These are phyloP conservation scores for Drosophila birchii DNA, from an alignment of 2,888 invertebrate species.

Conservation along the genomic window DNA sequence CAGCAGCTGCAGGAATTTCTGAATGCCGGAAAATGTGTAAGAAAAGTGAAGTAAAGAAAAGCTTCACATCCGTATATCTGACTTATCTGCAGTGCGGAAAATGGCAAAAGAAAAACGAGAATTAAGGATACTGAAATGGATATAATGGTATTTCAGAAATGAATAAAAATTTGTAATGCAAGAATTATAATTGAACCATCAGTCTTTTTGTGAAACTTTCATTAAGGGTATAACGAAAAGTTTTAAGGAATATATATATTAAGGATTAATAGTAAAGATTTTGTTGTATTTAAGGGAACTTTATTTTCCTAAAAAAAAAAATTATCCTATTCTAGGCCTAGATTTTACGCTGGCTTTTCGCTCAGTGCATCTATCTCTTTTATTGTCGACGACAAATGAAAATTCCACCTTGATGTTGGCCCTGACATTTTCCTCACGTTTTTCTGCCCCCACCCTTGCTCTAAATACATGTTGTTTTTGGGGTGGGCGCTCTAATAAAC, in stretches of 20 bases:
- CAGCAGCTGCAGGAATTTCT: slow-evolving; percentile 31
- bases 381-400: slow-evolving; percentile 78
- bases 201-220: not conserved
- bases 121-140: slow-evolving; percentile 1
- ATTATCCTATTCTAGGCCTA: not conserved
- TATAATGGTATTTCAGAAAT: not conserved
- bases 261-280: not conserved
- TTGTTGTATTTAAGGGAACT: not conserved
- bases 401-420: slow-evolving; percentile 70
- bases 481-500: slow-evolving; percentile 70
- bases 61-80: slow-evolving; percentile 5
- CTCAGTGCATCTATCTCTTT: slow-evolving; percentile 42
- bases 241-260: not conserved
- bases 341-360: not conserved
- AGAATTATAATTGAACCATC: not conserved
- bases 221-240: not conserved
- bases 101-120: not conserved
- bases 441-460: not conserved
- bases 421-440: slow-evolving; percentile 8
- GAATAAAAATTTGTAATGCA: not conserved
- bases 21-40: slow-evolving; percentile 17
- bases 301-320: no score
- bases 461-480: slow-evolving; percentile 39
- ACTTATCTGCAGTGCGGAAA: slow-evolving; percentile 24
- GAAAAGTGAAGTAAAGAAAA: slow-evolving; percentile 17